Conservation (phyloP, 2,113 vertebrate genomes). For the Atractosteus spatula region DNA sequence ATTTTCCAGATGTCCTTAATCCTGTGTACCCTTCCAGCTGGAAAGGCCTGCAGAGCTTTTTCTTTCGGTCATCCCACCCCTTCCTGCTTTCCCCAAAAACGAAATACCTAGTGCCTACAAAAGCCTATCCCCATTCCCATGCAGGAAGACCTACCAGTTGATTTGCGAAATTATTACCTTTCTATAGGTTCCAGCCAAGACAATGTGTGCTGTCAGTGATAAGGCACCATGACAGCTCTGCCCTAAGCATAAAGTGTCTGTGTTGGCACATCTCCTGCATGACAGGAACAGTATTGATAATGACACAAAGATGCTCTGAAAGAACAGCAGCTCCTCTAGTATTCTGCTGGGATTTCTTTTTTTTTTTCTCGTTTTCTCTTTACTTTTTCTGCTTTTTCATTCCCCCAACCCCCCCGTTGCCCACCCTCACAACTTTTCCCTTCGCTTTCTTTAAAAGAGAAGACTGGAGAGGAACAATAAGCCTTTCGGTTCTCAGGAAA, state of each 20-base stretch:
- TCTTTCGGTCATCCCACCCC: background rate
- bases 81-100: background rate
- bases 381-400: background rate
- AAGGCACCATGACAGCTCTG: background rate
- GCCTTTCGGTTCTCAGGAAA: too few relatives aligned
- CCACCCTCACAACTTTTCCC: background rate
- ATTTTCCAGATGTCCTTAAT: conserved; percentile 24
- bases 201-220: background rate
- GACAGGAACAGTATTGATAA: background rate
- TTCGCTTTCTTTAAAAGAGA: background rate
- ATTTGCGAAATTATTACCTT: background rate
- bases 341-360: background rate
- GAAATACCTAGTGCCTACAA: background rate
- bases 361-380: background rate
- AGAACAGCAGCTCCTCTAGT: background rate
- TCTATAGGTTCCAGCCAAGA: background rate
- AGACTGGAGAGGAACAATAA: too few relatives aligned
- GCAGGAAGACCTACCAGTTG: background rate
- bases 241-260: background rate
- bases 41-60: background rate
- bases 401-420: background rate
- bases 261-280: background rate
- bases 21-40: too few relatives aligned
- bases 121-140: background rate
- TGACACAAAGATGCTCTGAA: conserved; percentile 6